Percentiles rank a stretch among this genome's conserved stretches.
phyloP scores from a whole-genome alignment of 2,888 invertebrate genomes.

The Hydrotaea cyrtoneurina region DNA sequence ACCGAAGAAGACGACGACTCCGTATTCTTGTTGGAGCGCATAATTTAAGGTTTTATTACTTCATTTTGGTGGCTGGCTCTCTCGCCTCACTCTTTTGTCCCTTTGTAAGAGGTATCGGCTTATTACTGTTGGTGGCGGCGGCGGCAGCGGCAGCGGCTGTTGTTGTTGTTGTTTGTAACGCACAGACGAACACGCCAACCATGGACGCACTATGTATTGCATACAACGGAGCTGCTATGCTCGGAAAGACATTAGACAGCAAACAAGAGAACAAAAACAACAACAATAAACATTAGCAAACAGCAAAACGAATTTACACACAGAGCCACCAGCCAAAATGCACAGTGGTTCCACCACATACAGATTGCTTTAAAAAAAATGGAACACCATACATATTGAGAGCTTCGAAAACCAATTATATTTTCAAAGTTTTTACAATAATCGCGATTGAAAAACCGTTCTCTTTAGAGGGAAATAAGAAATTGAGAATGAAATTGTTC shows the following conservation, averaged over 20 bases:
- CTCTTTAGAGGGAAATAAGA: too few relatives aligned
- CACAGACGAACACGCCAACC: background rate
- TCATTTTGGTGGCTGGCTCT: constrained; percentile 12
- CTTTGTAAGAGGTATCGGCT: background rate
- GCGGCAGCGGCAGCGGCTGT: too few relatives aligned
- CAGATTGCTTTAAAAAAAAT: too few relatives aligned
- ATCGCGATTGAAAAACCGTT: too few relatives aligned
- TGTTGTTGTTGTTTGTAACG: background rate
- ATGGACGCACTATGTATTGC: background rate
- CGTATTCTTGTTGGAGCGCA: background rate
- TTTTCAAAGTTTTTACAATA: too few relatives aligned
- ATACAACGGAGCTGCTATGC: background rate
- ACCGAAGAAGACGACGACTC: background rate
- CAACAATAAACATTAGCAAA: background rate
- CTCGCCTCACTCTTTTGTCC: background rate
- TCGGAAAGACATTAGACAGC: background rate
- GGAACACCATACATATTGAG: too few relatives aligned
- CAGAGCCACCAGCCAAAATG: background rate
- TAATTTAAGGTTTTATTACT: constrained; percentile 31
- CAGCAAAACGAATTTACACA: background rate
- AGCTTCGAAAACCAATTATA: too few relatives aligned
- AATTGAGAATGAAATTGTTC: too few relatives aligned
- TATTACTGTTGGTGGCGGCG: background rate
- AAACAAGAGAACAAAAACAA: background rate
- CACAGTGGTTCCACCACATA: background rate